Percentiles rank a stretch among this genome's conserved stretches.
phyloP scores from a whole-genome alignment of 2,888 invertebrate species.

The Tricholauxania praeusta region DNA sequence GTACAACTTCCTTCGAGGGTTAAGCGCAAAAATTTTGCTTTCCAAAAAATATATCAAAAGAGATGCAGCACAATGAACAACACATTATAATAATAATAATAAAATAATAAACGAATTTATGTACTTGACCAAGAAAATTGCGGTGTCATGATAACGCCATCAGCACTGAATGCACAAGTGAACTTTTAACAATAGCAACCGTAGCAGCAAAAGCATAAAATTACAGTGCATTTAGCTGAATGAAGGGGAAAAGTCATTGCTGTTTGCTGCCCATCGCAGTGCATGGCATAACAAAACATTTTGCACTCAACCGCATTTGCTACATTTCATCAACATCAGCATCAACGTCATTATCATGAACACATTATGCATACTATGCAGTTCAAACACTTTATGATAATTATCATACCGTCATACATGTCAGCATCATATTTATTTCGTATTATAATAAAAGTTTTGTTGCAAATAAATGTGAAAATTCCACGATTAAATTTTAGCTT shows the following conservation, averaged over 20 bases:
- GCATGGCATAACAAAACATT: neutral
- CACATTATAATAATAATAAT: too few relatives aligned
- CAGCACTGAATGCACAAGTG: conserved; percentile 27
- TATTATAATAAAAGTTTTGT: too few relatives aligned
- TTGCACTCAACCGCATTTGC: neutral
- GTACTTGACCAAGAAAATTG: conserved; percentile 40
- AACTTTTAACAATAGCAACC: conserved; percentile 32
- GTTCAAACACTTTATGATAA: too few relatives aligned
- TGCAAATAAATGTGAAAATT: too few relatives aligned
- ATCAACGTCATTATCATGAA: conserved; percentile 8
- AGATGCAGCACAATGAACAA: too few relatives aligned
- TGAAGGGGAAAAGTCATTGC: neutral
- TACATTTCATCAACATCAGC: conserved; percentile 2
- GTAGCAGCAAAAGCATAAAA: conserved; percentile 3
- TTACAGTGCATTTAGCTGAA: neutral
- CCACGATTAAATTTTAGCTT: too few relatives aligned
- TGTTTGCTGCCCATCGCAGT: neutral
- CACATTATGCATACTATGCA: neutral
- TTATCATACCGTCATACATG: too few relatives aligned
- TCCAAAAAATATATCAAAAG: too few relatives aligned
- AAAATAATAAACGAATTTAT: neutral
- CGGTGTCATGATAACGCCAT: conserved; percentile 36
- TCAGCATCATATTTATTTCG: too few relatives aligned
- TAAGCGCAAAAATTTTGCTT: too few relatives aligned
- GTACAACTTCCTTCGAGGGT: too few relatives aligned